Evolutionary conservation across 2,113 vertebrate species (phyloP).

Genomic region (Myocastor coypus): DNA sequence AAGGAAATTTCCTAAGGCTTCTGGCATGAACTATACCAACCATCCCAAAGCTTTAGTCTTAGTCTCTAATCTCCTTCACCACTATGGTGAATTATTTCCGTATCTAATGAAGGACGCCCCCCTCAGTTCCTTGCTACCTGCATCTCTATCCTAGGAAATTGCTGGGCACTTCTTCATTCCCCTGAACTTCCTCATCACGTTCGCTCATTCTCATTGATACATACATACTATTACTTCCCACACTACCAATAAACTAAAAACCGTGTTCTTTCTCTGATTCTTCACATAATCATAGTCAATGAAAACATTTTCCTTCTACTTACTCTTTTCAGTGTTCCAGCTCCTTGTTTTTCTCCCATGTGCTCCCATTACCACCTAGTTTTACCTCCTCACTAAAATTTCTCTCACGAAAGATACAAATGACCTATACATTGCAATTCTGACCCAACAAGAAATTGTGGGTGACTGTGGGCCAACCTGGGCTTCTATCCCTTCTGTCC

Average conservation of each 20-base stretch:
- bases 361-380: too few species aligned
- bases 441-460: too few species aligned
- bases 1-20: neutral
- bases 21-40: neutral
- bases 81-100: neutral
- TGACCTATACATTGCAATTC: neutral
- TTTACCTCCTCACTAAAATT: neutral
- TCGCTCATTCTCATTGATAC: neutral
- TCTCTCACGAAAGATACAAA: neutral
- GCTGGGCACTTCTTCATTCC: neutral
- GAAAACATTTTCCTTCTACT: neutral
- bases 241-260: neutral
- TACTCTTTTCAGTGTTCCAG: too few species aligned
- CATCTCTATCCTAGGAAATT: too few species aligned
- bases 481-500: too few species aligned
- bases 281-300: neutral
- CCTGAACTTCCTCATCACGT: neutral
- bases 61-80: neutral
- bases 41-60: too few species aligned
- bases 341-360: neutral
- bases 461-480: too few species aligned
- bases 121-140: accelerated
- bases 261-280: neutral
- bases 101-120: neutral
- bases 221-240: neutral